Evolutionary conservation across 2,797 vertebrate species (phyloP).

Genomic region (Tokudaia muenninki): DNA sequence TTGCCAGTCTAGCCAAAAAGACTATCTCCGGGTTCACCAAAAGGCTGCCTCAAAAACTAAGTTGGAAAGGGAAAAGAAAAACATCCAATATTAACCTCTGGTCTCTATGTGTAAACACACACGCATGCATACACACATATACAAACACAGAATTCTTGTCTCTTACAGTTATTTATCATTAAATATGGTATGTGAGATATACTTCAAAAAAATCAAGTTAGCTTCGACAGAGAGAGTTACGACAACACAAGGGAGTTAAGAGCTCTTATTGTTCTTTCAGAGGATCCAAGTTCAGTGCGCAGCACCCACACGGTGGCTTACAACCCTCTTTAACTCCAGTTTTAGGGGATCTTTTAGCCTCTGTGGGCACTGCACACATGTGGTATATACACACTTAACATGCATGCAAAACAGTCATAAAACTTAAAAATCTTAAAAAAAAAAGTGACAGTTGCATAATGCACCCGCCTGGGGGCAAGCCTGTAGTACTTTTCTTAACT

Average conservation of each 20-base stretch:
- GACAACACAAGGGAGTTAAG: background rate
- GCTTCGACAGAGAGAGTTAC: background rate
- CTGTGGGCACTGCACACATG: background rate
- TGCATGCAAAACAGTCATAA: background rate
- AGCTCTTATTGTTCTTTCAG: background rate
- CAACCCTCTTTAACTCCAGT: background rate
- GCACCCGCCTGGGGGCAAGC: background rate
- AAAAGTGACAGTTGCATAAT: too few relatives aligned
- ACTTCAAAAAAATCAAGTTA: conserved; percentile 23
- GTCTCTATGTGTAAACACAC: background rate
- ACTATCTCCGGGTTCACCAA: background rate
- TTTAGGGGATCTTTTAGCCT: background rate
- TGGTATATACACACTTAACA: background rate
- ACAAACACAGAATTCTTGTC: background rate
- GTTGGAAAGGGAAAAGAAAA: background rate
- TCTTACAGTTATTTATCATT: conserved; percentile 33
- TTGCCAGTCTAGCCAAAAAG: background rate
- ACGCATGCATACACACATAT: background rate
- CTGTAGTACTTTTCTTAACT: background rate
- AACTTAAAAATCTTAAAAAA: background rate
- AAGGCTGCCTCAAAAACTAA: background rate
- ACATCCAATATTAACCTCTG: background rate
- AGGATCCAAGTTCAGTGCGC: too few relatives aligned
- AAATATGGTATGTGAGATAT: conserved; percentile 1
- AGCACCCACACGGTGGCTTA: background rate